Evolutionary conservation across 2,113 vertebrate genomes (phyloP).

Genomic region (Carollia perspicillata): DNA sequence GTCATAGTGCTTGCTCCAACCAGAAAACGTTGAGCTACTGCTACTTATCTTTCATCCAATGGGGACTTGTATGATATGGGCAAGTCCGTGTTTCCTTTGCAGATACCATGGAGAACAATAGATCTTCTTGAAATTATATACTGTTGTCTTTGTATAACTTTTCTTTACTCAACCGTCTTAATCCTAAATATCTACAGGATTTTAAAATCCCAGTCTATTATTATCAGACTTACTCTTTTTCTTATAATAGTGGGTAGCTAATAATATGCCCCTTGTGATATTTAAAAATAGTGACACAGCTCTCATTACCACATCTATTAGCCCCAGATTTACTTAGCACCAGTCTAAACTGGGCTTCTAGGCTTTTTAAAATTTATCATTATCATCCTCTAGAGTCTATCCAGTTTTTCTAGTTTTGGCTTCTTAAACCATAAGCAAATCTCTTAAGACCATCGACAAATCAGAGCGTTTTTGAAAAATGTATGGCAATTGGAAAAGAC

Average conservation of each 20-base stretch:
- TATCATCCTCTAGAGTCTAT: neutral
- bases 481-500: neutral
- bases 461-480: slow-evolving; percentile 44
- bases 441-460: slow-evolving; percentile 20
- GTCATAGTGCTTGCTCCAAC: neutral
- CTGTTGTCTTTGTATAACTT: slow-evolving; percentile 31
- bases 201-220: slow-evolving; percentile 77
- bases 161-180: slow-evolving; percentile 52
- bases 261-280: slow-evolving; percentile 81
- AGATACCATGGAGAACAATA: slow-evolving; percentile 36
- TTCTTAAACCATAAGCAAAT: slow-evolving; percentile 44
- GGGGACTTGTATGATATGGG: slow-evolving; percentile 2
- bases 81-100: slow-evolving; percentile 7
- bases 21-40: slow-evolving; percentile 34
- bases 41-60: slow-evolving; percentile 28
- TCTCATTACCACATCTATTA: slow-evolving; percentile 80
- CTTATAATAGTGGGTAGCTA: slow-evolving; percentile 79
- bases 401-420: slow-evolving; percentile 60
- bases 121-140: slow-evolving; percentile 37
- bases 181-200: slow-evolving; percentile 67
- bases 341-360: slow-evolving; percentile 75
- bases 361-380: slow-evolving; percentile 51
- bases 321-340: slow-evolving; percentile 64
- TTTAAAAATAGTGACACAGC: slow-evolving; percentile 80
- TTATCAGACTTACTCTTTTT: slow-evolving; percentile 78